A percentile compares a stretch with the other conserved stretches of the same genome.
These are phyloP conservation scores for Arctia plantaginis DNA, from an alignment of 2,888 invertebrate genomes.

Conservation along the genomic window DNA sequence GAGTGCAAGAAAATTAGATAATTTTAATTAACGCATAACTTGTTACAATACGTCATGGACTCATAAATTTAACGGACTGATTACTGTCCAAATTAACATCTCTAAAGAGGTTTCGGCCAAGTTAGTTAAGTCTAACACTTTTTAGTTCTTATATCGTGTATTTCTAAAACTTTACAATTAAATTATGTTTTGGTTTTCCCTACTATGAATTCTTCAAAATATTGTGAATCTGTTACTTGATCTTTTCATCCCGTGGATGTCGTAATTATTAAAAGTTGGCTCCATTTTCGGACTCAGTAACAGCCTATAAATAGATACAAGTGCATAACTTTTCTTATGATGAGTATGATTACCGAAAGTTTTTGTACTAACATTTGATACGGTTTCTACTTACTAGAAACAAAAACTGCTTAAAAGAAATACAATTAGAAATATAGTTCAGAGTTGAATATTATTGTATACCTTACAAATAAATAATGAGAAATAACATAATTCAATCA, in stretches of 20 bases:
- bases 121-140: not conserved
- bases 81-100: not conserved
- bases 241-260: too few relatives aligned
- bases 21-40: constrained; percentile 2
- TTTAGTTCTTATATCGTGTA: not conserved
- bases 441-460: not conserved
- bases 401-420: too few relatives aligned
- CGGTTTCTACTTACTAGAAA: not conserved
- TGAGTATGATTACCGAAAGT: not conserved
- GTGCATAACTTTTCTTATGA: not conserved
- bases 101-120: not conserved
- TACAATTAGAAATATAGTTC: too few relatives aligned
- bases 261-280: too few relatives aligned
- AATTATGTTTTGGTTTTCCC: too few relatives aligned
- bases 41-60: not conserved
- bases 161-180: too few relatives aligned
- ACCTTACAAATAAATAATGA: not conserved
- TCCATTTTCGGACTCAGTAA: too few relatives aligned
- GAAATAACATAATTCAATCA: constrained; percentile 5
- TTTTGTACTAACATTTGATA: not conserved
- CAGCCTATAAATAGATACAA: not conserved
- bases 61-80: constrained; percentile 7
- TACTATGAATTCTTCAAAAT: too few relatives aligned
- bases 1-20: not conserved
- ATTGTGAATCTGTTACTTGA: too few relatives aligned